Evolutionary conservation across 1,140 invertebrate genomes (phyloP), one percentile per base, ranked within the genome.

Genomic region (Drosophila nigromelanica): DNA sequence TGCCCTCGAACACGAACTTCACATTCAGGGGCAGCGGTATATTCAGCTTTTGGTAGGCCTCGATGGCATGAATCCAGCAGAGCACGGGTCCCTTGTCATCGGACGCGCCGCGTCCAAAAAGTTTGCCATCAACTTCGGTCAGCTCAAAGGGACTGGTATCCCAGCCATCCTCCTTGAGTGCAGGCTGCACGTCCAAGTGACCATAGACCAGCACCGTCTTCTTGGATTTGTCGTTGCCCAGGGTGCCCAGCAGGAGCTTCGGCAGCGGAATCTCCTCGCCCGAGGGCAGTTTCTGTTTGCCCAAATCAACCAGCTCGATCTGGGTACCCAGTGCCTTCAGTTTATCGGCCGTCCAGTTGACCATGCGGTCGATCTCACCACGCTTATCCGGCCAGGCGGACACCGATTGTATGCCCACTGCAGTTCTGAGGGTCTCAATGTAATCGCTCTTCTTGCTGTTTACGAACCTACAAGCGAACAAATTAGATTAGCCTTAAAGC

Each of bases 171-270:
- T 96, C 95, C 91, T 95, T 95, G 5, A 95, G 83, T 7, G 98
- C 98, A 45, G 98, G 98, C 92, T 99, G 98, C 2, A 99, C 98
- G 94, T 99, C 99, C 80, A 99, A 94, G 93, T 99, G 99, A 0
- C 98, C 99, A 93, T 99, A 99, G 51, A 99, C 94, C 55, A 97
- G 95, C 45, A 99, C 94, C 14, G 98, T 99, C 82, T 98, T 96
- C 91, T 98, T 98, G 5, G 94, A 94, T 0, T 95, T 93, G 92
- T 99, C 97, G 92, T 94, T 95, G 66, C 98, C 98, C 48, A 99
- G 93, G 30, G 92, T 93, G 18, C 96, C 98, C n/a, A 99, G 93
- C 18, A 99, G 83, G 8, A 98, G 96, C 33, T 98, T 98, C 1
- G 99, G 99, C 35, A 99, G 92, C 35, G 95, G 94, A 33, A 99